Evolutionary conservation across 2,113 vertebrate genomes (phyloP).

Genomic region (Dromaius novaehollandiae): DNA sequence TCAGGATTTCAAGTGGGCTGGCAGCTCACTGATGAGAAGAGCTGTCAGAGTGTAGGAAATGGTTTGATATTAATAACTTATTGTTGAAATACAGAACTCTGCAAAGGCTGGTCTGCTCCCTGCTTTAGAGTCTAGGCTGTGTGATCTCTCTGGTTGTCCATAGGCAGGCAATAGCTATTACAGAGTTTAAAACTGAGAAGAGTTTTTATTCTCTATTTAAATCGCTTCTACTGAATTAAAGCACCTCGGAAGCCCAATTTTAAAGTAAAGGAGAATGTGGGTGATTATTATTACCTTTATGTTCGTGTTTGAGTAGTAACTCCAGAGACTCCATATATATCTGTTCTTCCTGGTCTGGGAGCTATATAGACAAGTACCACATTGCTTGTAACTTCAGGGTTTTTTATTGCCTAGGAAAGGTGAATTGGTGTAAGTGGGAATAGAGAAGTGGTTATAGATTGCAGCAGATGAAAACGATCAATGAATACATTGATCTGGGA

Average conservation of each 20-base stretch:
- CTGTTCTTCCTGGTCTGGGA: neutral
- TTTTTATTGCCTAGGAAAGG: neutral
- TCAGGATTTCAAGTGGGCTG: neutral
- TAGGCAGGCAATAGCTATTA: neutral
- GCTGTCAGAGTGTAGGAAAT: neutral
- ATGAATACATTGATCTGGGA: neutral
- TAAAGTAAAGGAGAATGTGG: neutral
- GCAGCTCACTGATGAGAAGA: neutral
- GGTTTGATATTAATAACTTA: neutral
- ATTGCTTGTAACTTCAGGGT: neutral
- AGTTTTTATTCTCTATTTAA: neutral
- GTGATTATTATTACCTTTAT: neutral
- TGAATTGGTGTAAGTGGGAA: neutral
- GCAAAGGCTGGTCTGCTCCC: neutral
- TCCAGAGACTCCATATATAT: neutral
- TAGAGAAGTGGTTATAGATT: neutral
- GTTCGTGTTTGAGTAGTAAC: neutral
- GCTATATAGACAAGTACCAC: neutral
- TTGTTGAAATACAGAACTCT: neutral
- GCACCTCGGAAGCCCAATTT: neutral
- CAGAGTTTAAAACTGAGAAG: neutral
- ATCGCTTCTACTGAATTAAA: neutral
- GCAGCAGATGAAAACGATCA: neutral
- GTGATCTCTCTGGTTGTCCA: fast-evolving
- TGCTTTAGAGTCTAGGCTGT: neutral